Conservation (phyloP, 2,113 vertebrate species). For the Ctenodactylus gundi region DNA sequence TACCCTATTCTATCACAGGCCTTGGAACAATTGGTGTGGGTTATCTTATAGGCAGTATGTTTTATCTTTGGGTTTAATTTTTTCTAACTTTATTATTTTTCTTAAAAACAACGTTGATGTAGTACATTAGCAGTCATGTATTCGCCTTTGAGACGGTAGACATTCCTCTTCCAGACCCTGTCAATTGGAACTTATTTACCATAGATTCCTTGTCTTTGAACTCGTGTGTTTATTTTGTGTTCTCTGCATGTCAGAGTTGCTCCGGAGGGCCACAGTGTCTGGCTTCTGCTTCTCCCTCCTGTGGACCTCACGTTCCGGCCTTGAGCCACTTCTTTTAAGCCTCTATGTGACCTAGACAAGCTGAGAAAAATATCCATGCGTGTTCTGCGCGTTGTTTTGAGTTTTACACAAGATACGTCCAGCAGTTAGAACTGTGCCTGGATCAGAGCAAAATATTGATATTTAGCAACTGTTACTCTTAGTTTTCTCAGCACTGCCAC, state of each 20-base stretch:
- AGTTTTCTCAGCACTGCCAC: background rate
- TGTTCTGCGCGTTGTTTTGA: background rate
- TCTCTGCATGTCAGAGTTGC: background rate
- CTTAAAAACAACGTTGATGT: background rate
- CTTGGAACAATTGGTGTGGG: background rate
- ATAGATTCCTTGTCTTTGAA: background rate
- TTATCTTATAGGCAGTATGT: background rate
- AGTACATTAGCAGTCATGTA: background rate
- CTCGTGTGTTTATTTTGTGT: conserved; percentile 20
- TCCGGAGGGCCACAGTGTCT: conserved; percentile 14
- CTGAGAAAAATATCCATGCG: background rate
- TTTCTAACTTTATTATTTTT: conserved; percentile 1
- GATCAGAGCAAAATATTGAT: background rate
- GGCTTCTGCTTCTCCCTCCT: background rate
- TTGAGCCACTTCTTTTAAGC: background rate
- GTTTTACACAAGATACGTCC: background rate
- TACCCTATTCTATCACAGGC: background rate
- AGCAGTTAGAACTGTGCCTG: background rate
- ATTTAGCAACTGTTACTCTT: background rate
- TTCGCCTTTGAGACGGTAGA: background rate
- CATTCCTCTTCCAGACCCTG: background rate
- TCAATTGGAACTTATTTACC: conserved; percentile 26
- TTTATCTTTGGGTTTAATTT: background rate
- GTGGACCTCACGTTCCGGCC: background rate
- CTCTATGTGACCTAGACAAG: background rate